These are phyloP conservation scores for Willowsia nigromaculata DNA, from an alignment of 2,888 invertebrate genomes.

Conservation along the genomic window DNA sequence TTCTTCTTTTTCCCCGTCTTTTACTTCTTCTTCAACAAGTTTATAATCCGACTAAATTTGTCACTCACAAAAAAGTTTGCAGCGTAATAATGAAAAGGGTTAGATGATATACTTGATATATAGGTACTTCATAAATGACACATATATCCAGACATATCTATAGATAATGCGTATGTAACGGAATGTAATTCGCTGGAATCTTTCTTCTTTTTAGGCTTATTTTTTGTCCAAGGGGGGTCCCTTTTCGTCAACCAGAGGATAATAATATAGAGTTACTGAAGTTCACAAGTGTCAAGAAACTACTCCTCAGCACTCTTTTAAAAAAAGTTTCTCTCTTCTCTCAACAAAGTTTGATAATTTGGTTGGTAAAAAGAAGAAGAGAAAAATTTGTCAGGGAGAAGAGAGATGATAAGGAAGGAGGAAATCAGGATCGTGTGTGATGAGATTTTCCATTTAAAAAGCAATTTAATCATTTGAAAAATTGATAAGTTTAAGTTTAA, in stretches of 20 bases:
- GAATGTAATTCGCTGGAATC: slow-evolving; percentile 27
- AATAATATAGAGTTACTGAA: slow-evolving; percentile 11
- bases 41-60: slow-evolving; percentile 52
- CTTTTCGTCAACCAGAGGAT: slow-evolving; percentile 49
- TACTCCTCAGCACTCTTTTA: neutral
- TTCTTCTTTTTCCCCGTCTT: slow-evolving; percentile 10
- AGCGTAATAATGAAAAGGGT: neutral
- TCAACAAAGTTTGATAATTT: neutral
- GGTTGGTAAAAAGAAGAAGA: no score
- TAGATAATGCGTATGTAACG: no score
- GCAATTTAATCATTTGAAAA: slow-evolving; percentile 44
- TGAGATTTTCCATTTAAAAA: slow-evolving; percentile 26
- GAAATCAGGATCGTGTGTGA: slow-evolving; percentile 20
- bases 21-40: slow-evolving; percentile 17
- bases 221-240: slow-evolving; percentile 52
- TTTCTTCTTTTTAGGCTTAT: neutral
- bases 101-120: neutral
- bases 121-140: no score
- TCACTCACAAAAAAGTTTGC: slow-evolving; percentile 1
- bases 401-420: neutral
- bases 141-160: no score
- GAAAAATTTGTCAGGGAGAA: slow-evolving; percentile 6
- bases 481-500: slow-evolving; percentile 5
- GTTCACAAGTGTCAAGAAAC: slow-evolving; percentile 5
- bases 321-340: neutral